Conservation (phyloP, 2,888 invertebrate genomes). For the Cantharis flavilabris region DNA sequence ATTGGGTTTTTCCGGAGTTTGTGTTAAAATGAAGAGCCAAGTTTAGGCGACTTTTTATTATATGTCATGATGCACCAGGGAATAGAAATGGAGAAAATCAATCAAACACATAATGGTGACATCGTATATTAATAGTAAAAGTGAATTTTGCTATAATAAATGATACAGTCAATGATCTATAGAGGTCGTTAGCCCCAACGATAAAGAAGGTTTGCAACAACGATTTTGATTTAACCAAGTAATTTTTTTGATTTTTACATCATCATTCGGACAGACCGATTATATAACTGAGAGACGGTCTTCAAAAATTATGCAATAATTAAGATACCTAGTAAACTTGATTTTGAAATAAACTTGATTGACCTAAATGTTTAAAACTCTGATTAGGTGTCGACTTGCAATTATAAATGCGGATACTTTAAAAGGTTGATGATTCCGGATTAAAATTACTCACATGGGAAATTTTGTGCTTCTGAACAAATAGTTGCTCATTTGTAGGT, state of each 20-base stretch:
- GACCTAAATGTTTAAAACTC: neutral
- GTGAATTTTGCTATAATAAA: neutral
- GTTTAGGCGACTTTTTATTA: too few species aligned
- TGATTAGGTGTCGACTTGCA: neutral
- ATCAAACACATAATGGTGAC: neutral
- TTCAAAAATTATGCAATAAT: too few species aligned
- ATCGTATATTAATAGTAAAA: neutral
- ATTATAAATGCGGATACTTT: neutral
- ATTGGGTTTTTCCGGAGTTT: too few species aligned
- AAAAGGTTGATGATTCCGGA: neutral
- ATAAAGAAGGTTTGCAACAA: neutral
- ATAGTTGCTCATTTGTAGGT: neutral
- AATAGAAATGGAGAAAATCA: neutral
- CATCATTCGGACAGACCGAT: too few species aligned
- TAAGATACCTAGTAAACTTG: too few species aligned
- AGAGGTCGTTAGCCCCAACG: neutral
- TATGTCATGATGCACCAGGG: neutral
- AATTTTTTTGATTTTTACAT: too few species aligned
- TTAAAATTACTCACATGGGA: neutral
- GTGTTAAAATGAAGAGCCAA: too few species aligned
- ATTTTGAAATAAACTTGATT: neutral
- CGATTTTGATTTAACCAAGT: too few species aligned
- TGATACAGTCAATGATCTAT: neutral
- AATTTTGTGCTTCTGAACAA: neutral
- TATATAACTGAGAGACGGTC: too few species aligned